A percentile compares a stretch with the other conserved stretches of the same genome.
phyloP scores from a whole-genome alignment of 2,888 invertebrate species.

The Andrena minutula region DNA sequence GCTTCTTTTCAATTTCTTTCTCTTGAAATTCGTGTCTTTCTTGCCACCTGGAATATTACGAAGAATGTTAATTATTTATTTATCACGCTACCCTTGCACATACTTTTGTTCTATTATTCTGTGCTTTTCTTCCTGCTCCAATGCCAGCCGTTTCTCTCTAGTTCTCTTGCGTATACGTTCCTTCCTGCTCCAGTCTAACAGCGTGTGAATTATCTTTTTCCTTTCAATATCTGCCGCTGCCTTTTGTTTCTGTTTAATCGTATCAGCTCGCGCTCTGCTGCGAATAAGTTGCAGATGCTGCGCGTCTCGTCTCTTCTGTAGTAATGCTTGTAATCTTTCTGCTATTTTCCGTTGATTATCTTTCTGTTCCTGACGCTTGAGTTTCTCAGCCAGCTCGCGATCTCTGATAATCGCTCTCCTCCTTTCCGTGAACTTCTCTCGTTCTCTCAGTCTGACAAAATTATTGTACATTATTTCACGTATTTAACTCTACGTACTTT shows the following conservation, averaged over 20 bases:
- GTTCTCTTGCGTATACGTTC: slow-evolving; percentile 69
- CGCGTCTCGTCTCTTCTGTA: slow-evolving; percentile 33
- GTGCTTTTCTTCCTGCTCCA: slow-evolving; percentile 62
- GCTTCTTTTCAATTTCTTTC: slow-evolving; percentile 70
- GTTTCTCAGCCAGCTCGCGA: slow-evolving; percentile 46
- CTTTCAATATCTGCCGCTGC: slow-evolving; percentile 58
- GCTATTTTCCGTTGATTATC: slow-evolving; percentile 52
- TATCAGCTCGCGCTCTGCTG: slow-evolving; percentile 20
- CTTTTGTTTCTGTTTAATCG: slow-evolving; percentile 53
- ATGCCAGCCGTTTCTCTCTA: slow-evolving; percentile 55
- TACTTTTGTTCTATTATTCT: slow-evolving; percentile 72
- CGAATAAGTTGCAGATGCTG: slow-evolving; percentile 25
- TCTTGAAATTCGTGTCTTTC: slow-evolving; percentile 71
- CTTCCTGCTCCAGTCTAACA: slow-evolving; percentile 69
- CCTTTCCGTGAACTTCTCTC: slow-evolving; percentile 49
- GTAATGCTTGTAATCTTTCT: slow-evolving; percentile 46
- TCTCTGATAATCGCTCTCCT: slow-evolving; percentile 45
- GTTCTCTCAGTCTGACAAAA: slow-evolving; percentile 60
- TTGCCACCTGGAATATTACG: slow-evolving; percentile 74
- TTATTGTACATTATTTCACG: not conserved
- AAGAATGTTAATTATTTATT: slow-evolving; percentile 71
- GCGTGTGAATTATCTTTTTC: slow-evolving; percentile 65
- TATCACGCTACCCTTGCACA: slow-evolving; percentile 10
- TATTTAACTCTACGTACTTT: not conserved
- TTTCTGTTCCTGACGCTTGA: slow-evolving; percentile 34